Conservation (phyloP, 2,797 vertebrate genomes). For the Balearica regulorum region DNA sequence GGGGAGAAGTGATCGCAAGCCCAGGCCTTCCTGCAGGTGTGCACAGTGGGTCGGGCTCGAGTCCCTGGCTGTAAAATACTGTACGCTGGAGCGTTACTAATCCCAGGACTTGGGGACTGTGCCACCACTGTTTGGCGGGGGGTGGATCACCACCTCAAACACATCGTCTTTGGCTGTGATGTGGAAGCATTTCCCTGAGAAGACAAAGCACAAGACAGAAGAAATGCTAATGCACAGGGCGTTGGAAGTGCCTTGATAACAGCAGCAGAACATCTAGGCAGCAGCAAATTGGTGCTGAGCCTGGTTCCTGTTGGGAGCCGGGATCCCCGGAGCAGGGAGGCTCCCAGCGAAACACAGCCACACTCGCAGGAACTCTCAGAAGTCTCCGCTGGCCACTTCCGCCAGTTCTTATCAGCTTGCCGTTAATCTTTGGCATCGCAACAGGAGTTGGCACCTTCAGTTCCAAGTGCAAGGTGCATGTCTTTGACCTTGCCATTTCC, state of each 20-base stretch:
- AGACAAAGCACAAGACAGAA: conserved; percentile 19
- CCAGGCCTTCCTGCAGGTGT: conserved; percentile 47
- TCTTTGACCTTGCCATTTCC: conserved; percentile 34
- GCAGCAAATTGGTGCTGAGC: background rate
- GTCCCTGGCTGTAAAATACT: background rate
- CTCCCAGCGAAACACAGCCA: background rate
- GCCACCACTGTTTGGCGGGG: background rate
- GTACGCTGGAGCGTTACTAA: background rate
- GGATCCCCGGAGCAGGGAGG: background rate
- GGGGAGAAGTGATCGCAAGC: background rate
- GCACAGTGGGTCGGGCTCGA: background rate
- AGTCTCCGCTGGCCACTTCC: background rate
- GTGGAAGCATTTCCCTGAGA: background rate
- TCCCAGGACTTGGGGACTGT: background rate
- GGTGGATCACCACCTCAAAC: background rate
- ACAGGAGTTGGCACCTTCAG: conserved; percentile 47
- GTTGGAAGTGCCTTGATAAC: background rate
- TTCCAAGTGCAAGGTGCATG: conserved; percentile 55
- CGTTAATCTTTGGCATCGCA: conserved; percentile 20
- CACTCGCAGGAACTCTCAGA: background rate
- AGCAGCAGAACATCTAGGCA: background rate
- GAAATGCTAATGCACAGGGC: background rate
- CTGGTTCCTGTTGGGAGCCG: background rate
- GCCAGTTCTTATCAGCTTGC: background rate
- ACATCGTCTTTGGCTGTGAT: background rate